Base-by-base conservation (phyloP, 2,888 invertebrate species). In the Drosophila quinaria region DNA sequence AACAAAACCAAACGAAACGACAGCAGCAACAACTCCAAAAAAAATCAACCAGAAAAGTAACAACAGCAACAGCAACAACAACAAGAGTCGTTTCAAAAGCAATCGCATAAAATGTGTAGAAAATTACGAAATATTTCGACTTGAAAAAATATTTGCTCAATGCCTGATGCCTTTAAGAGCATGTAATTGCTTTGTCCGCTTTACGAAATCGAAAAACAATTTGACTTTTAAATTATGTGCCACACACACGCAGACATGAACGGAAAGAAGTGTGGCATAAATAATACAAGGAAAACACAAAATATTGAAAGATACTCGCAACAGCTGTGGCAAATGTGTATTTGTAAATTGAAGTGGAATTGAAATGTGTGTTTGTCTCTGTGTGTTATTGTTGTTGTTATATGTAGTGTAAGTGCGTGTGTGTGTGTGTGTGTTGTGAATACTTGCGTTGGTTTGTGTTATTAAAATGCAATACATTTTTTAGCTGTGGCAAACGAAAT, bases 401-500 rank as follows among this genome's bases (percentile, higher is more conserved):
- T n/a, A 19, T 1, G 2, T 25, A 41, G 22, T 42, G 44, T 50
- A 37, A 33, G n/a, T 39, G 17, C 52, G 39, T 63, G 44, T 49
- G 33, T 54, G 33, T 67, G 29, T 61, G n/a, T n/a, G n/a, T n/a
- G n/a, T 47, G 22, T 59, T 44, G 60, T 56, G 60, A 52, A 35
- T 58, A 25, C 61, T 64, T 65, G 56, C 59, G 67, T 49, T 74
- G 61, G 54, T 65, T 60, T 70, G 51, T 59, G 75, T 74, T 88
- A 88, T 90, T 88, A 88, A 90, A 90, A 85, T 82, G 80, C 83
- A 79, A 88, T 90, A 89, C 78, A 75, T 69, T 87, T 76, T 70
- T 50, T 62, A 54, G 69, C 59, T 64, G 64, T 44, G 8, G 6
- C 15, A 25, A 31, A 50, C 13, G 3, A 50, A 60, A 37, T 15